Evolutionary conservation across 2,113 vertebrate species (phyloP), one percentile per base, ranked within the genome.

Genomic region (Pyxicephalus adspersus): DNA sequence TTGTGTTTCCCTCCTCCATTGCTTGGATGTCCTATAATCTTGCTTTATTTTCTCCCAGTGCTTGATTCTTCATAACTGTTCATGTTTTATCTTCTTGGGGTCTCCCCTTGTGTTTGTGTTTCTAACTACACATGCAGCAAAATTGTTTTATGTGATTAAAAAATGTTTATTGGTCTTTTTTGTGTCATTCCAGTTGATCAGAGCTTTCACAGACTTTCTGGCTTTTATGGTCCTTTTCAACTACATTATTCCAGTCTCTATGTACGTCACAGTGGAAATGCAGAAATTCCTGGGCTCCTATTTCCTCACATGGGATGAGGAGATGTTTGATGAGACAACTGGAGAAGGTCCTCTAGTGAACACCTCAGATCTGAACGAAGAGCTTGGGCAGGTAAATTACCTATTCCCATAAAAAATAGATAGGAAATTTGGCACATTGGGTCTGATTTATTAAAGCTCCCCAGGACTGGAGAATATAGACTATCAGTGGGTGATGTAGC

Each of bases 181-280:
- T 82, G 28, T 82, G 8, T 18, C 20, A 84, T 85, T 66, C n/a
- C 91, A 98, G 97, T 87, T 96, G 81, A 93, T 98, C 89, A 90
- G 90, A 84, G 95, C 95, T 0, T 96, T 99, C 90, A 99, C 98
- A 0, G 98, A 99, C 87, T 99, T 99, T 88, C 88, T 99, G 87
- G 97, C 98, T 61, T 99, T 97, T 88, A 99, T 99, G 98, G 98
- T 99, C 64, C 95, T 99, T 51, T 99, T 99, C 89, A 99, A 99
- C 93, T 99, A 99, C 93, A 99, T 99, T 92, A 99, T 99, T 78
- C 98, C 98, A 0, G 97, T 99, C 50, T 99, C 98, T 77, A 99
- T 99, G 97, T 99, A 99, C 3, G 97, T 99, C 83, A 99, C 98
- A 0, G 98, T 99, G 85, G 98, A 99, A 92, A 98, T 99, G 98